A percentile compares a stretch with the other conserved stretches of the same genome.
Conservation (phyloP, 2,113 vertebrate species). For the Pleuronectes platessa region DNA sequence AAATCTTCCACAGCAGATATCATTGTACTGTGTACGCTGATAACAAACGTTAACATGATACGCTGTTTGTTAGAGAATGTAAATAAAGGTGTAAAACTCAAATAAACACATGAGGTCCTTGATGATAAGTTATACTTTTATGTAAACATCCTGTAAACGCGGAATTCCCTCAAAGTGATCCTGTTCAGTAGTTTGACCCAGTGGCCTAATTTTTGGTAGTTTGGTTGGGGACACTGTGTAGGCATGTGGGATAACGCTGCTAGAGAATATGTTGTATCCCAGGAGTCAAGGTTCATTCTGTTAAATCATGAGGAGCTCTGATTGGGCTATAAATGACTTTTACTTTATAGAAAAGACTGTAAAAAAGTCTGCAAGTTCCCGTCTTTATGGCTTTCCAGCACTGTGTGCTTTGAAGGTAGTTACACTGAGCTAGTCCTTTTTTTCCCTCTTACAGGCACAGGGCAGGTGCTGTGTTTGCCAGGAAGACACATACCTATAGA, state of each 20-base stretch:
- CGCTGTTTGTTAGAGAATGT: background rate
- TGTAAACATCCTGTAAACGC: background rate
- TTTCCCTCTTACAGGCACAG: slow-evolving; percentile 24
- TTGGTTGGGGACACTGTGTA: slow-evolving; percentile 61
- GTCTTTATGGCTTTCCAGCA: slow-evolving; percentile 7
- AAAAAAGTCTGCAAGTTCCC: slow-evolving; percentile 6
- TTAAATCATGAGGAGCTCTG: background rate
- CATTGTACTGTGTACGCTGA: background rate
- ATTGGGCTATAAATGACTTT: slow-evolving; percentile 13
- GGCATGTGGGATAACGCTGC: slow-evolving; percentile 19
- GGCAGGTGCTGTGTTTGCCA: slow-evolving; percentile 79
- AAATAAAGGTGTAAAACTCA: background rate
- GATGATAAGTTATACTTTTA: background rate
- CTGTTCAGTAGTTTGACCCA: slow-evolving; percentile 13
- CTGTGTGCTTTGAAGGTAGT: slow-evolving; percentile 6
- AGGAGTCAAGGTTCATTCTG: slow-evolving; percentile 5
- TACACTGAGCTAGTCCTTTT: background rate
- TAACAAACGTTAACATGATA: background rate
- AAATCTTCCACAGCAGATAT: background rate
- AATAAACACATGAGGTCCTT: background rate
- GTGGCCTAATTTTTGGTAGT: slow-evolving; percentile 25
- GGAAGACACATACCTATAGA: slow-evolving; percentile 98
- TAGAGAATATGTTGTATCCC: slow-evolving; percentile 10
- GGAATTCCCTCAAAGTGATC: background rate
- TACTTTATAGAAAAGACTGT: background rate